phyloP scores from a whole-genome alignment of 2,888 invertebrate species.

The Drosophila paucipuncta region DNA sequence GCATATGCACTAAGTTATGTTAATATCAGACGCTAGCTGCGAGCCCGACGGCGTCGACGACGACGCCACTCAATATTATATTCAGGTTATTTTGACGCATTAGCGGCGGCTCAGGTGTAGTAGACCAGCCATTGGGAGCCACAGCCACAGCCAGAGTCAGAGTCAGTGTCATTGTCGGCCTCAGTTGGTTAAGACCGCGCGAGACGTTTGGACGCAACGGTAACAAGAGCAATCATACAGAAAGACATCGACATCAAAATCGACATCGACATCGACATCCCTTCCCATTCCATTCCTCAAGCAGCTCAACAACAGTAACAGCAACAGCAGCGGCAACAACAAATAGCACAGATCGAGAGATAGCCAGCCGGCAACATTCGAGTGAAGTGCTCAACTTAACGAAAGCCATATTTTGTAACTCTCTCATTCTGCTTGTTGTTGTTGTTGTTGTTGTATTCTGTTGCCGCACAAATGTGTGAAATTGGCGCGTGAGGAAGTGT shows the following conservation, averaged over 20 bases:
- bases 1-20: constrained; percentile 65
- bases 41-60: constrained; percentile 41
- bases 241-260: constrained; percentile 1
- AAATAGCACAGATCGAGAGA: background rate
- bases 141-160: background rate
- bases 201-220: constrained; percentile 66
- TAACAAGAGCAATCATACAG: constrained; percentile 13
- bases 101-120: constrained; percentile 61
- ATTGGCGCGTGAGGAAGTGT: constrained; percentile 58
- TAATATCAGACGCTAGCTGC: constrained; percentile 64
- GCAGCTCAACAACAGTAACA: background rate
- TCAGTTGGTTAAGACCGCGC: constrained; percentile 72
- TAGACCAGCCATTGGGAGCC: constrained; percentile 2
- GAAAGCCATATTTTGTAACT: constrained; percentile 32
- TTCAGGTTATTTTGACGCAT: constrained; percentile 79
- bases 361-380: constrained; percentile 30
- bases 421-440: constrained; percentile 5
- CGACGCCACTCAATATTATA: constrained; percentile 41
- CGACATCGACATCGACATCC: constrained; percentile 2
- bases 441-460: constrained; percentile 8
- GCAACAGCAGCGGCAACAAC: background rate
- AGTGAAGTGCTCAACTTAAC: constrained; percentile 48
- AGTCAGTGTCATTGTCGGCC: constrained; percentile 50
- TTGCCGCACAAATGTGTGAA: constrained; percentile 50
- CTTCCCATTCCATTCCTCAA: background rate